Evolutionary conservation across 2,797 vertebrate genomes (phyloP), one percentile per base, ranked within the genome.

Genomic region (Rhynchotus rufescens): DNA sequence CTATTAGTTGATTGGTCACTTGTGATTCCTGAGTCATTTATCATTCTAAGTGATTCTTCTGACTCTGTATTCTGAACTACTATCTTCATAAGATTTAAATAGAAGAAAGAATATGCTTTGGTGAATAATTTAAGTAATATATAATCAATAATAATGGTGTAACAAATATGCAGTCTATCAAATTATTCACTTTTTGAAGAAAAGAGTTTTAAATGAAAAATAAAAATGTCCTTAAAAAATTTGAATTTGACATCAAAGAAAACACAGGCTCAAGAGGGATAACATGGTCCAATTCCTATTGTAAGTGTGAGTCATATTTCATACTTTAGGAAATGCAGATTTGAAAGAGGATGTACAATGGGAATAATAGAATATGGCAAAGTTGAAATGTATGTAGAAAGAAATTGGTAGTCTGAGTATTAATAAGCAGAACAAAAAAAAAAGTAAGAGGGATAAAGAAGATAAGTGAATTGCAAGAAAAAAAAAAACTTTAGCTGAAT

Each of bases 361-460:
- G 45, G 44, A 92, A 82, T 86, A 93, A 91, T 21, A 82, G 78
- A 83, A 84, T 59, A 88, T 83, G 86, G 69, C 54, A 88, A 92
- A 90, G 75, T 86, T 91, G 76, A 91, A 79, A 93, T 23, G 34
- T 62, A 75, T 0, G 0, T 25, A 72, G 75, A 84, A 88, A 80
- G 42, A 91, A 93, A 83, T 19, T 45, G 69, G 47, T 80, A 28
- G 34, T 84, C 49, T 91, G 61, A 75, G 88, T 91, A 77, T 80
- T 91, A 93, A 95, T 75, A 88, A 66, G 61, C 15, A 88, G n/a
- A 75, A 86, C 81, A 56, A 92, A 86, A 84, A 86, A 84, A 51
- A 92, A 93, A 91, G 44, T 72, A 91, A 83, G 80, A 56, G 19
- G 10, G 4, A 52, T 72, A 84, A 91, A 93, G 51, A 91, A 54